Conservation (phyloP, 1,140 invertebrate species). For the Pogonomyrmex barbatus region DNA sequence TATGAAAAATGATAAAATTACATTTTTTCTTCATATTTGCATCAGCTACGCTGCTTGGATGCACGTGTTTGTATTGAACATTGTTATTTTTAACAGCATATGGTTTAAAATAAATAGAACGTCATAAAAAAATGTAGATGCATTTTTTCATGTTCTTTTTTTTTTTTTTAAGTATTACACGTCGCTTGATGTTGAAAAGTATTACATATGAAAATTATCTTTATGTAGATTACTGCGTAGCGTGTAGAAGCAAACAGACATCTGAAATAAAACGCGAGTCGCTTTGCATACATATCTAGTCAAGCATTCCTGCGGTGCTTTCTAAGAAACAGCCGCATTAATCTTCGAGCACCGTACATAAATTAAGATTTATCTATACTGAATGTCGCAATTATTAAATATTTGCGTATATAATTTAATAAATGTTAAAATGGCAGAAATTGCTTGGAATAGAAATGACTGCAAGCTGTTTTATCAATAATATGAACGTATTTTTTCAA, state of each 20-base stretch:
- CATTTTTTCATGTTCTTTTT: neutral
- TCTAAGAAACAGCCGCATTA: slow-evolving; percentile 44
- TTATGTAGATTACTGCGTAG: slow-evolving; percentile 51
- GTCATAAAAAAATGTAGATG: neutral
- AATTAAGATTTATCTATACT: slow-evolving; percentile 50
- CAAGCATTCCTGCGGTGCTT: slow-evolving; percentile 41
- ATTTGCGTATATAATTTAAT: slow-evolving; percentile 12
- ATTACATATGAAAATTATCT: slow-evolving; percentile 56
- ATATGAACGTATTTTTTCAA: neutral
- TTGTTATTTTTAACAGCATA: neutral
- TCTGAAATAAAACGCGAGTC: slow-evolving; percentile 37
- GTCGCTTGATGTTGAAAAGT: slow-evolving; percentile 23
- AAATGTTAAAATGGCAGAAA: neutral
- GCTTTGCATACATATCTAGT: slow-evolving; percentile 55
- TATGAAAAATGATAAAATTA: slow-evolving; percentile 11
- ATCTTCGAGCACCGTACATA: slow-evolving; percentile 31
- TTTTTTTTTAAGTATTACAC: neutral
- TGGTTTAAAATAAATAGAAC: neutral
- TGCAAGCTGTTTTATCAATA: neutral
- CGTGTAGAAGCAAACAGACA: slow-evolving; percentile 41
- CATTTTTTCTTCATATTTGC: neutral
- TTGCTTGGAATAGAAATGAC: neutral
- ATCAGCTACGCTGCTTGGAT: neutral
- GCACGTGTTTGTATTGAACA: neutral
- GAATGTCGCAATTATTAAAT: slow-evolving; percentile 27